phyloP scores from a whole-genome alignment of 1,140 invertebrate genomes.

The Caerostris darwini region DNA sequence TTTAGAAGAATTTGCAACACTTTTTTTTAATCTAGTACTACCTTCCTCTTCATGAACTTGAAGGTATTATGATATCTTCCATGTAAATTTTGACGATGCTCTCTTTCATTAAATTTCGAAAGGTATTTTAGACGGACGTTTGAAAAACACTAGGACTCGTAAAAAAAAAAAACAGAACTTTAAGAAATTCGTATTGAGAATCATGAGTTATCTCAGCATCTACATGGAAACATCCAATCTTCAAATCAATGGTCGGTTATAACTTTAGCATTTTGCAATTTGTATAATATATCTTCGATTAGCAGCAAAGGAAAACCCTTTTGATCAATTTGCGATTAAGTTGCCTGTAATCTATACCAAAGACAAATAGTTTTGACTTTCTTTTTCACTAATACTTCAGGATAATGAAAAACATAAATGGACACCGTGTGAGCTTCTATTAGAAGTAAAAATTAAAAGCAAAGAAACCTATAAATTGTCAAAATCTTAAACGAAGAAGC shows the following conservation, averaged over 20 bases:
- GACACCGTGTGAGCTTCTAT: no score
- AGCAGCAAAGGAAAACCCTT: not conserved
- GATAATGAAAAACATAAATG: no score
- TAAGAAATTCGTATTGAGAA: not conserved
- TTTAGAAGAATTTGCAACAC: no score
- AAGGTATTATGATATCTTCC: no score
- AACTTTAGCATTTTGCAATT: slow-evolving; percentile 24
- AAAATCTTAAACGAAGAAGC: no score
- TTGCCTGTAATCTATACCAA: not conserved
- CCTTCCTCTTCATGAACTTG: no score
- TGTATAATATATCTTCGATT: slow-evolving; percentile 53
- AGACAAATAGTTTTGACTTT: not conserved
- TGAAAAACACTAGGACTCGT: slow-evolving; percentile 70
- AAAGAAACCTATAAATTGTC: no score
- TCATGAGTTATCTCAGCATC: slow-evolving; percentile 16
- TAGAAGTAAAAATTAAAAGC: no score
- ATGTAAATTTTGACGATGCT: no score
- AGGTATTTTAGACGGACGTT: slow-evolving; percentile 11
- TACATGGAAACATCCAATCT: slow-evolving; percentile 15
- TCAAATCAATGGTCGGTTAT: slow-evolving; percentile 16
- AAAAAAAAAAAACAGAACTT: not conserved
- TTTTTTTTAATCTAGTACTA: slow-evolving; percentile 73
- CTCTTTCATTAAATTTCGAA: no score
- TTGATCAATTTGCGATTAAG: slow-evolving; percentile 1
- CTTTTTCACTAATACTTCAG: not conserved